Base-by-base conservation (phyloP, 2,888 invertebrate species). In the Melanargia galathea region DNA sequence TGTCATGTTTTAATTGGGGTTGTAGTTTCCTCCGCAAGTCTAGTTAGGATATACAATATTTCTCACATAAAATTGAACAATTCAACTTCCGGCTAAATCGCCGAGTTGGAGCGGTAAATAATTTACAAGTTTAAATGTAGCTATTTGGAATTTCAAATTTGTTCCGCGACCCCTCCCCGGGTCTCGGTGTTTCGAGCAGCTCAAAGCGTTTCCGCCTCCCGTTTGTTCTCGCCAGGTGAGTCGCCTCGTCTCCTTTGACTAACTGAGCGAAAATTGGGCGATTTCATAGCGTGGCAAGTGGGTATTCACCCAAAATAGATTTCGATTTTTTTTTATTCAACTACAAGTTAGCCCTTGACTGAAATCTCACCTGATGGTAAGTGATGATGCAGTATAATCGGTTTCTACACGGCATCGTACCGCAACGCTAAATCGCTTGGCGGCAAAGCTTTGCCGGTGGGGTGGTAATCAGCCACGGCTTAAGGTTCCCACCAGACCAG, bases 71-170 rank as follows among this genome's bases (percentile, higher is more conserved):
- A 52, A 52, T 52, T 33, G 33, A 52, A 52, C 35, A 35, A 35
- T 35, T 33, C 20, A 52, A 51, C 18, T n/a, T 48, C 30, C 18
- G 16, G 49, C 49, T 26, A 26, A 26, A 49, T 49, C n/a, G 48
- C 30, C 13, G 30, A 30, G 33, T 45, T 20, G 20, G 33, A 57
- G 54, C 54, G 56, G 56, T 11, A 57, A 46, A 45, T 43, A 57
- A 45, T 30, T 57, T 45, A 45, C 30, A 30, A 57, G 30, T 45
- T 57, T 57, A 57, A 57, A 57, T 33, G 45, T 46, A 57, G 56
- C 56, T 57, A 30, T 45, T 57, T 57, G 57, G 57, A 57, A 57
- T 46, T 57, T 57, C 45, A 57, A 57, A 57, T 57, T 46, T 20
- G 57, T 57, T 56, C n/a, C n/a, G 33, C 45, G 7, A 30, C 30